A percentile compares a stretch with the other conserved stretches of the same genome.
Evolutionary conservation across 2,797 vertebrate species (phyloP).

Genomic region (Apogon talboti): DNA sequence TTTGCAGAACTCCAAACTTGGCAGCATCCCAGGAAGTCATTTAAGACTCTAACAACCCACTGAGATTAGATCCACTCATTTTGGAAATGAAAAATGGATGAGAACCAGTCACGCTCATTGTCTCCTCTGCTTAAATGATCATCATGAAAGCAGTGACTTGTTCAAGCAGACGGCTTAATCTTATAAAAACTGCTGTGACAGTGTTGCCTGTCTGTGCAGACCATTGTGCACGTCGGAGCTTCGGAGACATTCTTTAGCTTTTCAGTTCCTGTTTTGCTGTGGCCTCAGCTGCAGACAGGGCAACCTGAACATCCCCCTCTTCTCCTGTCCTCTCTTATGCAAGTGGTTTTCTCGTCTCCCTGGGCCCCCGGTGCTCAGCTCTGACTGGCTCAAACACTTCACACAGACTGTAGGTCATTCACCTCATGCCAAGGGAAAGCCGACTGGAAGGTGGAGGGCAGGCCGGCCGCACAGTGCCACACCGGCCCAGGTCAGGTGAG

Average conservation of each 20-base stretch:
- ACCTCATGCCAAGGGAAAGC: conserved; percentile 73
- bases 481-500: conserved; percentile 69
- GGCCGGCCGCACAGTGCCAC: conserved; percentile 31
- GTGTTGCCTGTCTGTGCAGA: conserved; percentile 7
- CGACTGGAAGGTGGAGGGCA: conserved; percentile 49
- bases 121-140: conserved; percentile 57
- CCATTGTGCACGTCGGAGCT: conserved; percentile 5
- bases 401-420: conserved; percentile 82
- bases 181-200: conserved; percentile 20
- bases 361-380: conserved; percentile 32
- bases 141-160: conserved; percentile 33
- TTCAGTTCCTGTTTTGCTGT: conserved; percentile 18
- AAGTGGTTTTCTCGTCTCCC: conserved; percentile 52
- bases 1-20: conserved; percentile 73
- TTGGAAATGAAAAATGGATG: conserved; percentile 79
- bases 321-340: conserved; percentile 49
- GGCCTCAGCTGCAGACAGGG: conserved; percentile 44
- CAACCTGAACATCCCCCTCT: conserved; percentile 35
- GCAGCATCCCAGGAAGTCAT: conserved; percentile 75
- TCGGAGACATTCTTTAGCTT: background rate
- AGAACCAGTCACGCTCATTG: conserved; percentile 67
- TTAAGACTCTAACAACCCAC: conserved; percentile 70
- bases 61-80: conserved; percentile 74
- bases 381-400: conserved; percentile 49
- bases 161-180: conserved; percentile 47